Percentiles rank a stretch among this genome's conserved stretches.
phyloP scores from a whole-genome alignment of 2,888 invertebrate genomes.

The Oscheius sp. region DNA sequence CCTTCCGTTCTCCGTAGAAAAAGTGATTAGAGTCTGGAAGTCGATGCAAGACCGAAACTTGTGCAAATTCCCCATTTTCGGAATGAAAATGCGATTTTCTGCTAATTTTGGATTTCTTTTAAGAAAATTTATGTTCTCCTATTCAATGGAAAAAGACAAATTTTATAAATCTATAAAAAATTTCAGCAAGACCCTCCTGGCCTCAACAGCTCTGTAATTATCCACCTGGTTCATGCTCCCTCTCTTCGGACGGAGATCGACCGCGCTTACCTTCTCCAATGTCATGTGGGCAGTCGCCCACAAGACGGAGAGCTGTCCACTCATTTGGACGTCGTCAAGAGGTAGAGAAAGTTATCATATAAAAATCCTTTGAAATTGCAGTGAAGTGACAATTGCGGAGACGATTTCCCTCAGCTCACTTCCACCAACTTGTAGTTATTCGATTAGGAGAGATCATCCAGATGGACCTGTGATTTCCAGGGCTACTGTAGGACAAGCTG shows the following conservation, averaged over 20 bases:
- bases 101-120: neutral
- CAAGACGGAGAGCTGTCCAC: slow-evolving; percentile 59
- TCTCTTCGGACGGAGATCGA: slow-evolving; percentile 49
- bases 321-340: slow-evolving; percentile 56
- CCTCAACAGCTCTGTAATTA: slow-evolving; percentile 42
- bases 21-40: no score
- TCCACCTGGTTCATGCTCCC: slow-evolving; percentile 52
- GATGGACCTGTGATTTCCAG: slow-evolving; percentile 62
- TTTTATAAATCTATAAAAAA: neutral
- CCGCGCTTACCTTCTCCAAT: slow-evolving; percentile 57
- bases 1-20: no score
- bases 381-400: slow-evolving; percentile 57
- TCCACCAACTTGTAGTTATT: slow-evolving; percentile 69
- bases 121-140: no score
- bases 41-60: no score
- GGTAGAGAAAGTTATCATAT: slow-evolving; percentile 18
- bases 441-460: slow-evolving; percentile 63
- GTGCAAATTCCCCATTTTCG: no score
- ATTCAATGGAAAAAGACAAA: no score
- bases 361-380: slow-evolving; percentile 1
- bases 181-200: slow-evolving; percentile 45
- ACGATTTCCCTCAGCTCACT: slow-evolving; percentile 64
- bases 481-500: slow-evolving; percentile 66
- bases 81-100: neutral
- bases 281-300: slow-evolving; percentile 43